Percentiles rank a stretch among this genome's conserved stretches.
Evolutionary conservation across 2,888 invertebrate genomes (phyloP).

Genomic region (Pimpla rufipes): DNA sequence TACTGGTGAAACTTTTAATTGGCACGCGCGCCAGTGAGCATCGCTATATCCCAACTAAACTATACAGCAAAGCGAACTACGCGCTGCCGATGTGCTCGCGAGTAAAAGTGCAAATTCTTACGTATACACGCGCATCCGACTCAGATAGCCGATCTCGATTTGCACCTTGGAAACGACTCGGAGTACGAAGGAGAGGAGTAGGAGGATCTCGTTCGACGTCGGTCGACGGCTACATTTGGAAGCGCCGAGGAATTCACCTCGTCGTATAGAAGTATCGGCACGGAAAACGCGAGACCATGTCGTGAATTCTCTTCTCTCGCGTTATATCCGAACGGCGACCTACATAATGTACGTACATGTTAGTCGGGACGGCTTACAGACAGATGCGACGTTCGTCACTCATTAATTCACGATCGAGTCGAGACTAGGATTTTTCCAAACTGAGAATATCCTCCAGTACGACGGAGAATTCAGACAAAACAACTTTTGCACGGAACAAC

Average conservation of each 20-base stretch:
- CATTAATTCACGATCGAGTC: background rate
- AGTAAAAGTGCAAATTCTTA: slow-evolving; percentile 58
- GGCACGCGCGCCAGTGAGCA: slow-evolving; percentile 61
- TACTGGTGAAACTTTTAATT: slow-evolving; percentile 76
- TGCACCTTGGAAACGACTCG: slow-evolving; percentile 3
- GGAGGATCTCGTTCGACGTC: slow-evolving; percentile 13
- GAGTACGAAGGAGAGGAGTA: background rate
- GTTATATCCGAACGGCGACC: background rate
- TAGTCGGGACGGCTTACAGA: background rate
- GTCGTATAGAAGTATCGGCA: background rate
- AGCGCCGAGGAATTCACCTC: background rate
- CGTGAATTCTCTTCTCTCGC: background rate
- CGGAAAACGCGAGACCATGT: background rate
- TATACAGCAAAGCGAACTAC: slow-evolving; percentile 8
- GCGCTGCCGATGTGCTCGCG: slow-evolving; percentile 18
- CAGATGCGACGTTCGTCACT: background rate
- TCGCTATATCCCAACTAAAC: slow-evolving; percentile 12
- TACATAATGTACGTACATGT: background rate
- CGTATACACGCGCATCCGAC: slow-evolving; percentile 26
- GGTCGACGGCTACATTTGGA: background rate
- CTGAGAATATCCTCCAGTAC: background rate
- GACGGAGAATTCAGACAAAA: too few relatives aligned
- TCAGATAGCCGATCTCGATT: slow-evolving; percentile 1
- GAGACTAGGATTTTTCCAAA: background rate
- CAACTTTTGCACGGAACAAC: too few relatives aligned